Evolutionary conservation across 2,113 vertebrate genomes (phyloP).

Genomic region (Circaetus gallicus): DNA sequence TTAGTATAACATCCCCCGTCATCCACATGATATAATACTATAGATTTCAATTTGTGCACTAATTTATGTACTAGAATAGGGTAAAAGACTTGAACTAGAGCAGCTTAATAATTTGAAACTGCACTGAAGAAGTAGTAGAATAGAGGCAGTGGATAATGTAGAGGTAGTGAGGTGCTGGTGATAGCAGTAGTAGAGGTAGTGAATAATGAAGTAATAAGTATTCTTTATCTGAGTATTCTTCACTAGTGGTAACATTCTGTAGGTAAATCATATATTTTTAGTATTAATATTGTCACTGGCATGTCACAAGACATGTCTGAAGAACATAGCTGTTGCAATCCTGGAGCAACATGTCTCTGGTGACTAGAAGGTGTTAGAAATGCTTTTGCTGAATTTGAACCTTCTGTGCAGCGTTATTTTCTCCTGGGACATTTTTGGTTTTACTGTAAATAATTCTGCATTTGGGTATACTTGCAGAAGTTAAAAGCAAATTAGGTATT

Average conservation of each 20-base stretch:
- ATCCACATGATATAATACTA: not conserved
- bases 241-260: not conserved
- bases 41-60: not conserved
- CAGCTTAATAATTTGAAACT: not conserved
- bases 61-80: not conserved
- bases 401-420: not conserved
- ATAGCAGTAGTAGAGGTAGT: not conserved
- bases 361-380: not conserved
- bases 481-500: not conserved
- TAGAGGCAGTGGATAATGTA: not conserved
- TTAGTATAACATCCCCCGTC: not conserved
- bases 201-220: not conserved
- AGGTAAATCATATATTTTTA: not conserved
- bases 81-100: not conserved
- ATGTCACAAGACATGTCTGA: not conserved
- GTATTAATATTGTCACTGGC: not conserved
- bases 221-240: not conserved
- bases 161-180: not conserved
- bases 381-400: not conserved
- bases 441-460: not conserved
- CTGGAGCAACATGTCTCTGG: not conserved
- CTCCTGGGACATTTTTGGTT: not conserved
- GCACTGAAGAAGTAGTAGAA: not conserved
- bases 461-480: not conserved
- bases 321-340: not conserved